phyloP scores from a whole-genome alignment of 2,797 vertebrate genomes.

The Hoplostethus mediterraneus region DNA sequence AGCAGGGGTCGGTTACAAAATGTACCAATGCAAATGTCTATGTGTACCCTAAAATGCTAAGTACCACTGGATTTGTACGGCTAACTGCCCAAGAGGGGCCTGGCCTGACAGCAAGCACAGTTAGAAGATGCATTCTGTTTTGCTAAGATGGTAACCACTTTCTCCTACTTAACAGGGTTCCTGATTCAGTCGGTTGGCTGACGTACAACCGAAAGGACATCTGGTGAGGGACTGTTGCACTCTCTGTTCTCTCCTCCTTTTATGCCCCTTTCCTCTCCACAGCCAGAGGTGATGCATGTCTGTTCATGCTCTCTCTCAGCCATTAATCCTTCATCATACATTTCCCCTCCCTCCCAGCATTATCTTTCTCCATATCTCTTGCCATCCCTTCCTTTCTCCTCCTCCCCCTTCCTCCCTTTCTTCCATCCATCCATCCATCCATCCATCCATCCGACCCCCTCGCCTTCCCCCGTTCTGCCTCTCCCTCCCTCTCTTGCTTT shows the following conservation, averaged over 20 bases:
- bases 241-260: not conserved
- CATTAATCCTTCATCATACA: not conserved
- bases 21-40: not conserved
- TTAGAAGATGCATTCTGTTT: no score
- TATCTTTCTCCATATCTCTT: not conserved
- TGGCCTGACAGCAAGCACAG: no score
- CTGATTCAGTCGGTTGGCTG: not conserved
- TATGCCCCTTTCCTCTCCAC: not conserved
- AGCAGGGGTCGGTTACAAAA: conserved; percentile 3
- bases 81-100: no score
- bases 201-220: conserved; percentile 4
- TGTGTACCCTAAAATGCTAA: no score
- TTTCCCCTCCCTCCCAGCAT: conserved; percentile 15
- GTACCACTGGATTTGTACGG: no score
- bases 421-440: conserved; percentile 1
- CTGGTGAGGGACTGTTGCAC: not conserved
- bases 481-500: not conserved
- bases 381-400: conserved; percentile 3
- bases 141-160: no score
- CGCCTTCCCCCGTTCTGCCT: conserved; percentile 1
- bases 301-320: conserved; percentile 2
- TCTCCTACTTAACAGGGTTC: not conserved
- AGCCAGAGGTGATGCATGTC: conserved; percentile 6
- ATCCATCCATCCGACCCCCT: not conserved
- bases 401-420: conserved; percentile 6